Base-by-base conservation (phyloP, 2,888 invertebrate species). In the Neoscelio sp. region DNA sequence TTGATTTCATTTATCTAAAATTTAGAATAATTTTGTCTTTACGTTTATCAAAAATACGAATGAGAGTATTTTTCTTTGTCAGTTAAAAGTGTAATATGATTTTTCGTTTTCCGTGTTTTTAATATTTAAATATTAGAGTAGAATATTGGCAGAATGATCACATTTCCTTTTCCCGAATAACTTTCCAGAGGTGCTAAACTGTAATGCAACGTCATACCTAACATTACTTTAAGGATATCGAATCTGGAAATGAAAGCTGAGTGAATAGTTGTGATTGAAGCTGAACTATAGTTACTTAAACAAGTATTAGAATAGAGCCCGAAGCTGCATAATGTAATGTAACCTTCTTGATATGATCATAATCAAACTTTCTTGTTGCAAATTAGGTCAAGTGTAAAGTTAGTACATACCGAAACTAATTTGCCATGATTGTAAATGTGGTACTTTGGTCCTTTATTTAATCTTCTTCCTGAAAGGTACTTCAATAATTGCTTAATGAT, bases 381-480 rank as follows among this genome's bases (percentile, higher is more conserved):
- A 68, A 68, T 68, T 58, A 48, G 67, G 67, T 54, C 67, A 68
- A 68, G 68, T 58, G 20, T 70, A 70, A 70, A 58, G 48, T 58
- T 70, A 23, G 40, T 48, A 30, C 40, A 50, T 38, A 46, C 26
- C 18, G 12, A 68, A 68, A 68, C 56, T 68, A 68, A 65, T 65
- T 65, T 52, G 52, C 13, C 40, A 40, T 30, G 28, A 50, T 64
- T 40, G 40, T 26, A 64, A 64, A 62, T 62, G 50, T 12, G 18
- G 18, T 28, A 40, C 40, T 50, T 50, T 26, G 33, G 60, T 26
- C 60, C 46, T 46, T 30, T 13, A 13, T 46, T 46, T 50, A 40
- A 28, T 40, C 48, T 48, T 48, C 40, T 64, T 38, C 50, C 40
- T 40, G 40, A 28, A 28, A 6, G 50, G n/a, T n/a, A n/a, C n/a